A percentile compares a stretch with the other conserved stretches of the same genome.
Conservation (phyloP, 2,797 vertebrate genomes). For the Artibeus jamaicensis region DNA sequence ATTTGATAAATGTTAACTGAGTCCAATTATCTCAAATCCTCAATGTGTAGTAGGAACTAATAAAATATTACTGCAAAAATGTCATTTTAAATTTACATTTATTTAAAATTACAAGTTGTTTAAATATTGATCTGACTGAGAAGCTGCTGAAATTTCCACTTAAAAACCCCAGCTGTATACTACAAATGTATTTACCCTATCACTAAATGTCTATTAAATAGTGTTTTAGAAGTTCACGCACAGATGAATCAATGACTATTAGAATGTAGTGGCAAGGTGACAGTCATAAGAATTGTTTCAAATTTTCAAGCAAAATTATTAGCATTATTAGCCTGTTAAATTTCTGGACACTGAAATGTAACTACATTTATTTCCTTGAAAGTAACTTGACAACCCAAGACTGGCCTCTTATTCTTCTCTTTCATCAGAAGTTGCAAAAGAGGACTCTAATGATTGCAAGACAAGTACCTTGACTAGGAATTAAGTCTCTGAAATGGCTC, state of each 20-base stretch:
- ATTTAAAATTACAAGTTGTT: slow-evolving; percentile 34
- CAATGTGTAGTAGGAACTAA: not conserved
- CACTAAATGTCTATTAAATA: slow-evolving; percentile 10
- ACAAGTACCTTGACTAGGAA: not conserved
- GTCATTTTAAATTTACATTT: slow-evolving; percentile 20
- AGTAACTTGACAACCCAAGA: not conserved
- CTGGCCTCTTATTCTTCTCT: not conserved
- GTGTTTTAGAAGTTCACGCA: not conserved
- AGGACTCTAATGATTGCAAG: not conserved
- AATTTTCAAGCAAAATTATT: not conserved
- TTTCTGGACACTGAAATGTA: not conserved
- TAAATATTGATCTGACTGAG: not conserved
- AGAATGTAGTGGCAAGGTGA: not conserved
- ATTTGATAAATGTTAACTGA: slow-evolving; percentile 52
- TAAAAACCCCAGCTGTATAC: slow-evolving; percentile 32
- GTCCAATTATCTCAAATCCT: slow-evolving; percentile 18
- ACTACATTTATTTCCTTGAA: not conserved
- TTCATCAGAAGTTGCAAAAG: not conserved
- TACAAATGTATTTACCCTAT: slow-evolving; percentile 16
- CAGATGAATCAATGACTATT: not conserved
- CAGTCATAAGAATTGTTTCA: not conserved
- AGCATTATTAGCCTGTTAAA: not conserved
- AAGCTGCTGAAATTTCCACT: slow-evolving; percentile 20
- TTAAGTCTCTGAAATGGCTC: not conserved
- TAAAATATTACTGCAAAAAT: slow-evolving; percentile 40